Evolutionary conservation across 2,888 invertebrate genomes (phyloP), one percentile per base, ranked within the genome.

Genomic region (Diogma glabrata): DNA sequence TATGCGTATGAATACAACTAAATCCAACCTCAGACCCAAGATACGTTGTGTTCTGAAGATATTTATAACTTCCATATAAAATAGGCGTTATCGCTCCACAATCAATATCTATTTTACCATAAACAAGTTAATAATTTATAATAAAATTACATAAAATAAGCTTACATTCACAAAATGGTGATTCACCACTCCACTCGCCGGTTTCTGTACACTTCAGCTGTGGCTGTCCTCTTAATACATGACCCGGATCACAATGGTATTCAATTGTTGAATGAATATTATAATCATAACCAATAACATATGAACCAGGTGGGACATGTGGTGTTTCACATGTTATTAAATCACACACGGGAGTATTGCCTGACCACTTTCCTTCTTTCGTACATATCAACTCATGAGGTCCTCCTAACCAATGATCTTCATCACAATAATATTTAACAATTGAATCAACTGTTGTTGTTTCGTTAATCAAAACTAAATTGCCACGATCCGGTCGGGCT

Each of bases 261-360:
- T 87, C 84, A 46, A 92, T 89, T 24, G 78, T 80, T 0, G 91
- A 89, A 66, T 90, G 88, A 0, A 93, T 82, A 63, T 90, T 89
- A 64, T 91, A 84, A 63, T 90, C 90, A 63, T 90, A 90, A 1
- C 89, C 90, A 16, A 89, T 86, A 53, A 92, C 89, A 67, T 83
- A 90, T 8, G 89, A 85, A 7, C 89, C 91, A 0, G 84, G 72
- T 0, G 90, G 89, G 1, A 90, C 86, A 60, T 88, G 84, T 0
- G 92, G 93, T 57, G 89, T 87, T 28, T 85, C 82, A 63, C 92
- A 92, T 0, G 85, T 81, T 53, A 91, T 90, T 61, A 91, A 67
- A 73, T 89, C 87, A 66, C 92, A 92, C n/a, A 83, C 77, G 0
- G 91, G 90, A 47, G 86, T 82, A 61, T 85, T 83, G 36, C 85